A percentile compares a stretch with the other conserved stretches of the same genome.
Conservation (phyloP, 2,113 vertebrate species). For the Tragulus kanchil region DNA sequence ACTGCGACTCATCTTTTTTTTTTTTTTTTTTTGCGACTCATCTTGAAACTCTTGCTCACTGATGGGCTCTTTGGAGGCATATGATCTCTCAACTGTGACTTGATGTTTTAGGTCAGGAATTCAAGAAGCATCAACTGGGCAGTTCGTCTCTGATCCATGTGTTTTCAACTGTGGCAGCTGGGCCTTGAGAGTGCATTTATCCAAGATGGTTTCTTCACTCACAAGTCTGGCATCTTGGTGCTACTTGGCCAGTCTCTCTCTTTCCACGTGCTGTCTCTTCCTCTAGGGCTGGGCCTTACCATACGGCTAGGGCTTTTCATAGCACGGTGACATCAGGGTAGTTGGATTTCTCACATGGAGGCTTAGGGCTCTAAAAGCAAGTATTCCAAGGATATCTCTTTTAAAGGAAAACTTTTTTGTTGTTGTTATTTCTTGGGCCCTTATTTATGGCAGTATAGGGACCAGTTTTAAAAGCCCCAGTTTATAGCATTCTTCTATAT, state of each 20-base stretch:
- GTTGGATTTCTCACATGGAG: background rate
- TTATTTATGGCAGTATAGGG: background rate
- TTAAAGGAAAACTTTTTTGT: background rate
- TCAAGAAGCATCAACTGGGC: background rate
- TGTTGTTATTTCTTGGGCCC: conserved; percentile 2
- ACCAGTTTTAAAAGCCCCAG: background rate
- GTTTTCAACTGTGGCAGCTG: background rate
- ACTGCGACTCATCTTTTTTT: background rate
- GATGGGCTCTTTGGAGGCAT: background rate
- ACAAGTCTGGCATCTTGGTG: background rate
- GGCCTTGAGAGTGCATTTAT: background rate
- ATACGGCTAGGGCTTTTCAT: background rate
- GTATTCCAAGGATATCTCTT: conserved; percentile 8
- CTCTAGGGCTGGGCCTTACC: background rate
- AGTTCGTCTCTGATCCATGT: background rate
- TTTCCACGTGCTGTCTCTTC: background rate
- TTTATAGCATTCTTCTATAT: conserved; percentile 24
- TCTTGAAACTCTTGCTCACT: conserved; percentile 19
- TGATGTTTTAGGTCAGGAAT: conserved; percentile 45
- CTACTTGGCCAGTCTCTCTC: background rate
- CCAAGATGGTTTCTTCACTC: background rate
- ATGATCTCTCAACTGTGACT: background rate
- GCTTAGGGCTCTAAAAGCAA: background rate
- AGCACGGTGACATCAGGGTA: background rate
- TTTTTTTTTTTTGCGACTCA: background rate